Conservation (phyloP, 2,888 invertebrate species). For the Acanthosoma haemorrhoidale region DNA sequence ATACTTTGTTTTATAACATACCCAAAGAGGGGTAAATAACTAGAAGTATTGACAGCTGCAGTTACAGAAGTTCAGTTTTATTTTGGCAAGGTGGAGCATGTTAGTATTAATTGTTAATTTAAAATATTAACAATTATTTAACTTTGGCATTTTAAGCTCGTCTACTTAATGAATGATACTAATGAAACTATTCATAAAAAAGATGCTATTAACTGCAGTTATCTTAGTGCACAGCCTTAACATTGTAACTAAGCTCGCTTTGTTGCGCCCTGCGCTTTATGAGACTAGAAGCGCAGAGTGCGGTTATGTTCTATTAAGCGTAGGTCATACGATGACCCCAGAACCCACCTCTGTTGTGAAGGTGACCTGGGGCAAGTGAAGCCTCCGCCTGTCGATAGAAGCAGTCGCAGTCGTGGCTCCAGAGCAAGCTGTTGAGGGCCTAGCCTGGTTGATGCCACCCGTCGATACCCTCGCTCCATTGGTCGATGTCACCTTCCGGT, state of each 20-base stretch:
- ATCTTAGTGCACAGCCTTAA: slow-evolving; percentile 1
- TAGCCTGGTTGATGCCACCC: slow-evolving; percentile 42
- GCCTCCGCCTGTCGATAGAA: slow-evolving; percentile 55
- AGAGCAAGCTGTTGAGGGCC: slow-evolving; percentile 68
- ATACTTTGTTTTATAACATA: no score
- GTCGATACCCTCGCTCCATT: slow-evolving; percentile 45
- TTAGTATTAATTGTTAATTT: no score
- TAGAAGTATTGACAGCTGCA: no score
- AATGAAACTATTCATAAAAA: no score
- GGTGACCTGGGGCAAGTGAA: slow-evolving; percentile 74
- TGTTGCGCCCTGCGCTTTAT: not conserved
- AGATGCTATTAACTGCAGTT: not conserved
- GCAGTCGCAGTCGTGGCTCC: slow-evolving; percentile 47
- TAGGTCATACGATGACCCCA: slow-evolving; percentile 66
- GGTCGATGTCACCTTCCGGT: slow-evolving; percentile 54
- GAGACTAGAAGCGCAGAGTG: not conserved
- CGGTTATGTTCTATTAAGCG: not conserved
- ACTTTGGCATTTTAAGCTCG: no score
- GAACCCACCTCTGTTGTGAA: slow-evolving; percentile 89
- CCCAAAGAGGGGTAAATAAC: no score
- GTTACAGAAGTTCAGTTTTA: no score
- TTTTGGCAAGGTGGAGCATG: no score
- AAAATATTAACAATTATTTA: no score
- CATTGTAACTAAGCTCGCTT: slow-evolving; percentile 6
- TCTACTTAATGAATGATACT: no score